Percentiles rank a stretch among this genome's conserved stretches.
Evolutionary conservation across 2,888 invertebrate species (phyloP).

Genomic region (Norana najaformis): DNA sequence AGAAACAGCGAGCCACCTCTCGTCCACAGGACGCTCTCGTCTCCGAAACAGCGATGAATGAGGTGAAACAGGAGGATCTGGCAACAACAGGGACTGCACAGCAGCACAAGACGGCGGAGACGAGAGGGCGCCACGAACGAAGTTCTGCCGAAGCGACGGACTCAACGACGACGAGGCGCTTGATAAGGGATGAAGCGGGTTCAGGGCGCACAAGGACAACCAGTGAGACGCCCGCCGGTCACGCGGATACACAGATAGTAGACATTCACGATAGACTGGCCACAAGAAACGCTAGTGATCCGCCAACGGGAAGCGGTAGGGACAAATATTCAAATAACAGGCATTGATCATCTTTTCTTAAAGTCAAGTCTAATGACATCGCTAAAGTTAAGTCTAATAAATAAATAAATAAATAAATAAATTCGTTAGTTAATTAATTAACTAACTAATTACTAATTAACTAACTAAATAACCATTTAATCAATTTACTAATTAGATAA

Average conservation of each 20-base stretch:
- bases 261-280: background rate
- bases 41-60: background rate
- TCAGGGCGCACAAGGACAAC: background rate
- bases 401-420: background rate
- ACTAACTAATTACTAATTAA: background rate
- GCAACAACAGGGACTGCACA: background rate
- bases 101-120: background rate
- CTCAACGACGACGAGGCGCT: background rate
- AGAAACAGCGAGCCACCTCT: conserved; percentile 71
- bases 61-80: background rate
- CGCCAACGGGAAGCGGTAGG: background rate
- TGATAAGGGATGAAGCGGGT: background rate
- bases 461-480: background rate
- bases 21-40: conserved; percentile 51
- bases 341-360: no score
- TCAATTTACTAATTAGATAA: background rate
- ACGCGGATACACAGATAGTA: background rate
- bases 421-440: background rate
- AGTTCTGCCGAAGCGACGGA: background rate
- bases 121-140: background rate
- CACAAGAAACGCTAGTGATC: background rate
- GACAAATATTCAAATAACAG: background rate
- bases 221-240: conserved; percentile 4
- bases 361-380: no score
- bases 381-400: no score